Evolutionary conservation across 2,797 vertebrate species (phyloP), one percentile per base, ranked within the genome.

Genomic region (Ambastaia sidthimunki): DNA sequence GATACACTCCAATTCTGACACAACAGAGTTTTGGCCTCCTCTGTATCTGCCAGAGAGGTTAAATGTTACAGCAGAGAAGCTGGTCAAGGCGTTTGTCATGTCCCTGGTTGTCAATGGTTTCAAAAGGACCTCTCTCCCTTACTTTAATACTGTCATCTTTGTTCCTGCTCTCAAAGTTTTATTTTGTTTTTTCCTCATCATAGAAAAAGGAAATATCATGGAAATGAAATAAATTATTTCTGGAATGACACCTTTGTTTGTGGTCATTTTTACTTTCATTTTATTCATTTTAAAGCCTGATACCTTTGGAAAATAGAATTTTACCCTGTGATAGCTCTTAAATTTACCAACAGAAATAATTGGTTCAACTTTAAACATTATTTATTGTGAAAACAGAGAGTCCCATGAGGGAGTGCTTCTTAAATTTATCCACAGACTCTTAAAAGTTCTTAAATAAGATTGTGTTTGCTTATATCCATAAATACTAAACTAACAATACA

Each of bases 101-200:
- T 82, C 76, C 65, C 78, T 66, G 80, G 52, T 60, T 50, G 18
- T 73, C 83, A 79, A 76, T 73, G 69, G 85, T 85, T 82, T n/a
- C n/a, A n/a, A n/a, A 62, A 87, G 41, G 85, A 84, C 82, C 76
- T 9, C 21, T 76, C 86, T 82, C 85, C 89, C 90, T 91, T 91
- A 89, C 91, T 89, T 90, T 90, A 89, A 92, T 88, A 91, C 90
- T 89, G 92, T 92, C 92, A 90, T 93, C 92, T 91, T 91, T 91
- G 91, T 93, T 93, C 90, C 90, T 87, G 90, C 91, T 93, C 91
- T 92, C 91, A 90, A 91, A 87, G 28, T 4, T 19, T 62, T 47
- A 71, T 81, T 77, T 89, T 94, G 91, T 93, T 91, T 90, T 94
- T 94, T 94, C 92, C 93, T 94, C 94, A 93, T 93, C 91, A 90